Base-by-base conservation (phyloP, 2,888 invertebrate species). In the Cylloceria caligata region DNA sequence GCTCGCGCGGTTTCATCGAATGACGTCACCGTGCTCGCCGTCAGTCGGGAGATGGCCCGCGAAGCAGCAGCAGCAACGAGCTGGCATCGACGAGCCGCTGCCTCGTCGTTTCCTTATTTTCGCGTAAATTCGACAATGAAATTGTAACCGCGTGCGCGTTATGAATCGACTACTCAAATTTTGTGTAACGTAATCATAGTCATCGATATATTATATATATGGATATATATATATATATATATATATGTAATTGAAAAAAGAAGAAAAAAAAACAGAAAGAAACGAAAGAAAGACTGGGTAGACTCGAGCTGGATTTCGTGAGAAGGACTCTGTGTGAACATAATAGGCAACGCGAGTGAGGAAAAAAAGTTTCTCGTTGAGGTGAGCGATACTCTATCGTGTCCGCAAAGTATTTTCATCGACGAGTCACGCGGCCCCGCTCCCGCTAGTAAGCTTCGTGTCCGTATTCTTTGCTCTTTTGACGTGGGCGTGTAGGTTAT, bases 41-140 rank as follows among this genome's bases (percentile, higher is more conserved):
- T 78, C 74, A 78, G 81, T 82, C 81, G 74, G 74, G 78, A 74
- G 69, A 82, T 82, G 81, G 81, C 71, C 74, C 69, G 81, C 81
- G 81, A 74, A 69, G 65, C 69, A 67, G 78, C 69, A 68, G 52
- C 80, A 80, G 65, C 68, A 47, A 57, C 71, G 74, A 64, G 78
- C 75, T 75, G 55, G 79, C 78, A 69, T 60, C 68, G 57, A 69
- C 62, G 64, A 49, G 73, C 73, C 36, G 65, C 73, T 69, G 77
- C 76, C 52, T 60, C 57, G 68, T 47, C 65, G 68, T 78, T 49
- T 57, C 62, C 52, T 49, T 78, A 65, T 64, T 77, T 81, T 73
- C 68, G 47, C 30, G 47, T 16, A 52, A 60, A 69, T 27, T 60
- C 21, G 45, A 34, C 6, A 64, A 39, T 13, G 2, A 64, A 34